A percentile compares a stretch with the other conserved stretches of the same genome.
These are phyloP conservation scores for Atopsyche davidsoni DNA, from an alignment of 1,140 invertebrate species.

Conservation along the genomic window DNA sequence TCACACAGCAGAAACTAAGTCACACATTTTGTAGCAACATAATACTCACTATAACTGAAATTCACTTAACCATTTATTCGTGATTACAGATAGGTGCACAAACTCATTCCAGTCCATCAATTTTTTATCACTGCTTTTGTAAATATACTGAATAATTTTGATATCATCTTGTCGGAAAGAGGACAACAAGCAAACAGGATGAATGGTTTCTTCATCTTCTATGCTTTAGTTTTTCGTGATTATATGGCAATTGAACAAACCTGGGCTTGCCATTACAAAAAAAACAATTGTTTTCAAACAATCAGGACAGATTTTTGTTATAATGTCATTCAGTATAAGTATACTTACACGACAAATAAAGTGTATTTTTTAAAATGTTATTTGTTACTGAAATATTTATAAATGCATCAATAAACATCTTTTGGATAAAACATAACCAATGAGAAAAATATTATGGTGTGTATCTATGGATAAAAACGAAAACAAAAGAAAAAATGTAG, in stretches of 20 bases:
- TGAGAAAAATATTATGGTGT: too few relatives aligned
- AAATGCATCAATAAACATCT: too few relatives aligned
- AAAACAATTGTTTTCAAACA: not conserved
- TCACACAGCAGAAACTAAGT: not conserved
- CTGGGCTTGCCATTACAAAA: too few relatives aligned
- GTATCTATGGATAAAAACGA: too few relatives aligned
- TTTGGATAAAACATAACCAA: too few relatives aligned
- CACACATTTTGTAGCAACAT: not conserved
- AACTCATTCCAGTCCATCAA: not conserved
- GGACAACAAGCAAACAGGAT: constrained; percentile 31
- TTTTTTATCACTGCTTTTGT: constrained; percentile 2
- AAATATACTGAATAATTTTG: constrained; percentile 15
- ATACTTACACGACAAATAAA: too few relatives aligned
- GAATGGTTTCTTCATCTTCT: constrained; percentile 33
- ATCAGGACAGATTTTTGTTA: not conserved
- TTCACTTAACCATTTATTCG: not conserved
- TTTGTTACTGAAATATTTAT: too few relatives aligned
- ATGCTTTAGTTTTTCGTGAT: not conserved
- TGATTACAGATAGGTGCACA: not conserved
- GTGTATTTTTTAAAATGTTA: too few relatives aligned
- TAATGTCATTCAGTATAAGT: too few relatives aligned
- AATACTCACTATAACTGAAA: not conserved
- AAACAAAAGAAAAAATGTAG: too few relatives aligned
- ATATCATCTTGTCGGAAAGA: constrained; percentile 14
- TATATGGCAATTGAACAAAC: too few relatives aligned